A percentile compares a stretch with the other conserved stretches of the same genome.
Evolutionary conservation across 2,113 vertebrate genomes (phyloP).

Genomic region (Gallinago undulata): DNA sequence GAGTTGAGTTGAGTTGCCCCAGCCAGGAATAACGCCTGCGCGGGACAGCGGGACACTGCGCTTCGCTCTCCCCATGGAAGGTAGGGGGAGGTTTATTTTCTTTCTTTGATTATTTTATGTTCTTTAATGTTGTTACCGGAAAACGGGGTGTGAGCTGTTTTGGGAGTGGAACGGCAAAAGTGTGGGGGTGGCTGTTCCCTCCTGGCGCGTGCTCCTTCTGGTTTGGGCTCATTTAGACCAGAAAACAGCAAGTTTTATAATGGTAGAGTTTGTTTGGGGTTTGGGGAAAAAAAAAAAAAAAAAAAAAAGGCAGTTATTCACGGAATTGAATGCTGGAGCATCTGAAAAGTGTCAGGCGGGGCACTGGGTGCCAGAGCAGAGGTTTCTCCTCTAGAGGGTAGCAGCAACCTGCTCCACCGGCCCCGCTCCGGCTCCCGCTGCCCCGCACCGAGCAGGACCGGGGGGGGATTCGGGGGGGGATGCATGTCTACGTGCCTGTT

Average conservation of each 20-base stretch:
- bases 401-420: background rate
- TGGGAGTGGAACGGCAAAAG: rapidly evolving
- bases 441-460: background rate
- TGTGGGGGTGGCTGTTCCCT: background rate
- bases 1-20: background rate
- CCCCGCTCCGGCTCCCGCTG: too few relatives aligned
- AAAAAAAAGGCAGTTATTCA: too few relatives aligned
- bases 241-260: background rate
- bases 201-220: background rate
- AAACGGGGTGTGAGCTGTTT: background rate
- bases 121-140: background rate
- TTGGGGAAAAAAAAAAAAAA: background rate
- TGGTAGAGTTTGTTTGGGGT: background rate
- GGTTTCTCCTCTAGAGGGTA: background rate
- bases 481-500: background rate
- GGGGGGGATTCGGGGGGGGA: too few relatives aligned
- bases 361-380: background rate
- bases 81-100: conserved; percentile 5
- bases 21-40: background rate
- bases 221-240: background rate
- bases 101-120: background rate
- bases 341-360: too few relatives aligned
- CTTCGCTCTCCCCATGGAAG: conserved; percentile 15
- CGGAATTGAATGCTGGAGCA: background rate
- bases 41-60: background rate